These are phyloP conservation scores for Scatophagus argus DNA, from an alignment of 2,113 vertebrate genomes.

Conservation along the genomic window DNA sequence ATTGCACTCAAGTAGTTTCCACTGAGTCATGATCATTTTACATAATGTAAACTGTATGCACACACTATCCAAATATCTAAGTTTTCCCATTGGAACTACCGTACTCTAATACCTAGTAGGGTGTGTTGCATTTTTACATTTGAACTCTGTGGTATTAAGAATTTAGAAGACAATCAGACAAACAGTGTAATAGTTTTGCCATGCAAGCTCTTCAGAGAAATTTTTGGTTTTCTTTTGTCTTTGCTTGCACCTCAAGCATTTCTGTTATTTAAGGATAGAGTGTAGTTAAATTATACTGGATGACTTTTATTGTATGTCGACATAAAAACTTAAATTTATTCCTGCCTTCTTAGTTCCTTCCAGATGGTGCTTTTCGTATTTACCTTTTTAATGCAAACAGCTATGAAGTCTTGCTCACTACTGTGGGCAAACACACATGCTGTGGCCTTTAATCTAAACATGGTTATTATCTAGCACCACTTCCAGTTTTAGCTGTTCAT, in stretches of 20 bases:
- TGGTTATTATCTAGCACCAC: background rate
- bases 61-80: too few species aligned
- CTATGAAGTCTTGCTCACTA: background rate
- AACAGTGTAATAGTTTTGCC: background rate
- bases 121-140: background rate
- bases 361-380: background rate
- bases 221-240: background rate
- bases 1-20: background rate
- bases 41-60: background rate
- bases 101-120: background rate
- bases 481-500: background rate
- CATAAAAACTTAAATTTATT: background rate
- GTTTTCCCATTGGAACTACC: background rate
- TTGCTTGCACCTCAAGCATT: background rate
- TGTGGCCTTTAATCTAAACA: background rate
- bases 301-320: background rate
- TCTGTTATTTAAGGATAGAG: background rate
- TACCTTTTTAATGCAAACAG: background rate
- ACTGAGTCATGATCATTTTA: background rate
- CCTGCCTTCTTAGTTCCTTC: background rate
- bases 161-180: background rate
- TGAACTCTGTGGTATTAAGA: background rate
- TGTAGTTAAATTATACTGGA: background rate
- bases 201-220: background rate
- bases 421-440: background rate